phyloP scores from a whole-genome alignment of 2,888 invertebrate species.

The Calameuta pallipes region DNA sequence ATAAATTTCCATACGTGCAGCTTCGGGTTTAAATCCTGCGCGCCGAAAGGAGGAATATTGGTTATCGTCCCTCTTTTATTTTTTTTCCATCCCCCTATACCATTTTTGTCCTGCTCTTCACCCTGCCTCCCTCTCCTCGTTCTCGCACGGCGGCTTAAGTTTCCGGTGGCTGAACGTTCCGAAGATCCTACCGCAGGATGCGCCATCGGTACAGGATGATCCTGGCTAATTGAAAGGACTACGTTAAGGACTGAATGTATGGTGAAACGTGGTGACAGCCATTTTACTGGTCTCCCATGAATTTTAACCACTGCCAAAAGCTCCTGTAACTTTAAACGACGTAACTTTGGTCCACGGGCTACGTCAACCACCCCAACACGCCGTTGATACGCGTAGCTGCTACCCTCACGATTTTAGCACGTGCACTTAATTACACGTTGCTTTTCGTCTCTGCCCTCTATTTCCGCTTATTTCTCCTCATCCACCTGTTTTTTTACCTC shows the following conservation, averaged over 20 bases:
- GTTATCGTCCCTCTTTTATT: constrained; percentile 32
- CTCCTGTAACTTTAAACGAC: constrained; percentile 39
- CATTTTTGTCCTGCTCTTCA: not conserved
- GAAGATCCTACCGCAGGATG: not conserved
- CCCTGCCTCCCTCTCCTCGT: not conserved
- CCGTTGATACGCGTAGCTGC: not conserved
- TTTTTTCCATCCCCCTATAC: not conserved
- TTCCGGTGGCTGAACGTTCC: not conserved
- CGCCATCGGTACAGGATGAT: not conserved
- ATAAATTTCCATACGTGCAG: constrained; percentile 62
- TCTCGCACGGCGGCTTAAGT: not conserved
- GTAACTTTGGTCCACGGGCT: constrained; percentile 29
- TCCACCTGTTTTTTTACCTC: constrained; percentile 20
- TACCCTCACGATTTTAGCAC: constrained; percentile 22
- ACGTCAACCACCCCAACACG: not conserved
- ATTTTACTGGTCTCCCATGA: not conserved
- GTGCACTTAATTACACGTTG: constrained; percentile 38
- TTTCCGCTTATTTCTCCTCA: not conserved
- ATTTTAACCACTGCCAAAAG: constrained; percentile 19
- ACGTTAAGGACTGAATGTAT: not conserved
- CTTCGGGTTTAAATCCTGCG: constrained; percentile 51
- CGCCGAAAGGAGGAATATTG: constrained; percentile 54
- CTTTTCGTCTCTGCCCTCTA: constrained; percentile 27
- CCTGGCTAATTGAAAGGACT: not conserved
- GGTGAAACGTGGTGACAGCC: not conserved